A percentile compares a stretch with the other conserved stretches of the same genome.
Conservation (phyloP, 2,797 vertebrate genomes). For the Coranthus polyacanthus region DNA sequence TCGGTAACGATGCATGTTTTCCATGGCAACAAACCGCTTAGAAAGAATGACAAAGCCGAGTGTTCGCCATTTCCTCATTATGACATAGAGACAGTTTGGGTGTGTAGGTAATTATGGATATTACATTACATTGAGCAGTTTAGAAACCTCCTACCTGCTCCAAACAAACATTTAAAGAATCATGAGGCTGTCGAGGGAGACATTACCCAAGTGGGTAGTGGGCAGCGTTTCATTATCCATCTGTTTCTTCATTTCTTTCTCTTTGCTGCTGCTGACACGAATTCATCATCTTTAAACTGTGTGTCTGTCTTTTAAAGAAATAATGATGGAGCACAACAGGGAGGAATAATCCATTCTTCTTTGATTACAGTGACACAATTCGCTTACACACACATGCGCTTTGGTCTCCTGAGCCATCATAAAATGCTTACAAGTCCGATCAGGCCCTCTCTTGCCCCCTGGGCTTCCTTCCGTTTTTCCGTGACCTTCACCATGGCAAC, state of each 20-base stretch:
- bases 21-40: too few relatives aligned
- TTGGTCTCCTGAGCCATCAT: slow-evolving; percentile 7
- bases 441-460: slow-evolving; percentile 41
- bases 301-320: slow-evolving; percentile 15
- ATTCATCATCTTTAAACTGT: slow-evolving; percentile 8
- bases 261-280: neutral
- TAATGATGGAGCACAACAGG: neutral
- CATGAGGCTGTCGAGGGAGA: neutral
- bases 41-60: neutral
- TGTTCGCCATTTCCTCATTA: neutral
- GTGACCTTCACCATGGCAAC: slow-evolving; percentile 67
- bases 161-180: too few relatives aligned
- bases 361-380: slow-evolving; percentile 12
- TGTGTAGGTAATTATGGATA: neutral
- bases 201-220: neutral
- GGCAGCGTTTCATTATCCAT: neutral
- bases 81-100: neutral
- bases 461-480: slow-evolving; percentile 27
- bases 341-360: slow-evolving; percentile 14
- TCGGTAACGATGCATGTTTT: slow-evolving; percentile 3
- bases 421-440: slow-evolving; percentile 50
- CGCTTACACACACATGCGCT: slow-evolving; percentile 10
- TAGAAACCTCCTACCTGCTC: too few relatives aligned
- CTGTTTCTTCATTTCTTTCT: neutral
- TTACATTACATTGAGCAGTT: neutral